A percentile compares a stretch with the other conserved stretches of the same genome.
These are phyloP conservation scores for Pollenia griseotomentosa DNA, from an alignment of 2,888 invertebrate species.

Conservation along the genomic window DNA sequence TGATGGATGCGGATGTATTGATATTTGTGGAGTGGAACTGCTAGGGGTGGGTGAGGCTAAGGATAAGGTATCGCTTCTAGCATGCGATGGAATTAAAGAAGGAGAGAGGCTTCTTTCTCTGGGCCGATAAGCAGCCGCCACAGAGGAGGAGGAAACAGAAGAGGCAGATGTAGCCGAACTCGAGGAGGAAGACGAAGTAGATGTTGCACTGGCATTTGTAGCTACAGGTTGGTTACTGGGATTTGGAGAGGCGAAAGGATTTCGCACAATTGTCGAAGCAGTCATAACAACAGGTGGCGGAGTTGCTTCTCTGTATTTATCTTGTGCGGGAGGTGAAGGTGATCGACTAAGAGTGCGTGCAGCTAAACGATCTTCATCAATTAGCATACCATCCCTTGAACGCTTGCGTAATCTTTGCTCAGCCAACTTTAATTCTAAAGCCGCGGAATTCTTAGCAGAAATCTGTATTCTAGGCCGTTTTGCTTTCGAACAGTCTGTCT, in stretches of 20 bases:
- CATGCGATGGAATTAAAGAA: slow-evolving; percentile 75
- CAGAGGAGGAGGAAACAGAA: slow-evolving; percentile 64
- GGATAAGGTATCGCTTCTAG: slow-evolving; percentile 63
- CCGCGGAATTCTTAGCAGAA: slow-evolving; percentile 57
- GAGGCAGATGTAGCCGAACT: slow-evolving; percentile 66
- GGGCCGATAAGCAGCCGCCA: slow-evolving; percentile 72
- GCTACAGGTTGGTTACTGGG: slow-evolving; percentile 66
- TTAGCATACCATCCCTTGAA: slow-evolving; percentile 80
- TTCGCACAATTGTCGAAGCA: slow-evolving; percentile 82
- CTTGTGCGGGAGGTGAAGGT: slow-evolving; percentile 62
- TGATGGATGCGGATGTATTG: slow-evolving; percentile 59
- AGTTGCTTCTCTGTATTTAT: slow-evolving; percentile 71
- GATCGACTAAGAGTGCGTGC: slow-evolving; percentile 76
- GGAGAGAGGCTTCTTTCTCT: slow-evolving; percentile 78
- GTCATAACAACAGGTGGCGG: slow-evolving; percentile 78
- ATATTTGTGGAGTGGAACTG: slow-evolving; percentile 47
- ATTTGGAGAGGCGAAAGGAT: slow-evolving; percentile 83
- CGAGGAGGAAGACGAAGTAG: slow-evolving; percentile 68
- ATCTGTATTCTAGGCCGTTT: slow-evolving; percentile 78
- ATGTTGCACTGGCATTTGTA: slow-evolving; percentile 44
- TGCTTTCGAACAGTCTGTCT: slow-evolving; percentile 76
- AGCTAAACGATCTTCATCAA: slow-evolving; percentile 76
- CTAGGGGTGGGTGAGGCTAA: slow-evolving; percentile 76
- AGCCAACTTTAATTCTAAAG: slow-evolving; percentile 77
- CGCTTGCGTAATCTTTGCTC: slow-evolving; percentile 85